phyloP scores from a whole-genome alignment of 2,797 vertebrate species.

The Sebastes umbrosus region DNA sequence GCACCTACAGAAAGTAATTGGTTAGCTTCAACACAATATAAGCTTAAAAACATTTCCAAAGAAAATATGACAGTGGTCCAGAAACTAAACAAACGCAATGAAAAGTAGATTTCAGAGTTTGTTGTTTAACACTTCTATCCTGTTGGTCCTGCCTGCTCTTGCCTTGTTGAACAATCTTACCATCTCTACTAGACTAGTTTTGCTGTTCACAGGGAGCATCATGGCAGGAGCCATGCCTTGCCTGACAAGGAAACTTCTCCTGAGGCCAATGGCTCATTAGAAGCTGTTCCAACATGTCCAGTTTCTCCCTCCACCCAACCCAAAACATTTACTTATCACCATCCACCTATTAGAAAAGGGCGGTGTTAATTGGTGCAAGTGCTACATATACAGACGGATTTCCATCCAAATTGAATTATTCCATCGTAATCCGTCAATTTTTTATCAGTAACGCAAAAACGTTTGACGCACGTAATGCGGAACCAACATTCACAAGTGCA shows the following conservation, averaged over 20 bases:
- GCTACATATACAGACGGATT: no score
- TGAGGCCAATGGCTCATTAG: not conserved
- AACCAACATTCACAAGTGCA: no score
- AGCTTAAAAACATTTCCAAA: not conserved
- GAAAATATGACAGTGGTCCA: not conserved
- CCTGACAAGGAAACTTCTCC: not conserved
- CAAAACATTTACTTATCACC: no score
- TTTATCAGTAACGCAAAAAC: no score
- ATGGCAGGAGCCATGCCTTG: not conserved
- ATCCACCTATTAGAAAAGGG: no score
- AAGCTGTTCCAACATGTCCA: not conserved
- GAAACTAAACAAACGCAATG: not conserved
- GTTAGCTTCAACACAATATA: not conserved
- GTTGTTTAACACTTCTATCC: not conserved
- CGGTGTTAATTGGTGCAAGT: no score
- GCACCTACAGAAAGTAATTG: not conserved
- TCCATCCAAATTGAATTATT: no score
- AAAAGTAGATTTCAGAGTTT: not conserved
- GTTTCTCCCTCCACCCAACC: not conserved
- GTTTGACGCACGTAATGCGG: no score
- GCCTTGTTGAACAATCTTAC: not conserved
- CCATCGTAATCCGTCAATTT: no score
- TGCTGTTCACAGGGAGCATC: not conserved
- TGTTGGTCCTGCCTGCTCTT: not conserved
- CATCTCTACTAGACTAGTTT: not conserved